These are phyloP conservation scores for Copsychus sechellarum DNA, from an alignment of 2,113 vertebrate genomes.

Conservation along the genomic window DNA sequence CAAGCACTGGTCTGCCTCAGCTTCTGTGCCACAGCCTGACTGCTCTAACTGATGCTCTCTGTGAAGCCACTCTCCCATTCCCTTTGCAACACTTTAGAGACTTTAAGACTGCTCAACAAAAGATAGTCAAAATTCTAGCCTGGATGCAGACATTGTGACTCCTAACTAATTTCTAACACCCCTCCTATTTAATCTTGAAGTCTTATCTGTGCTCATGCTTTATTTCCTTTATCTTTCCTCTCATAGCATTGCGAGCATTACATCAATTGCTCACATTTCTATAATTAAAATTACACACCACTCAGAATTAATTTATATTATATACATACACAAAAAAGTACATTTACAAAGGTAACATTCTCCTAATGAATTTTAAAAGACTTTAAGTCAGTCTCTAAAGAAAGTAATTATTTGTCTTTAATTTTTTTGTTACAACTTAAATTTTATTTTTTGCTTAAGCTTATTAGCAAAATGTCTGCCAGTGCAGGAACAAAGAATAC, in stretches of 20 bases:
- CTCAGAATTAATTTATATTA: neutral
- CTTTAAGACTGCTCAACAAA: neutral
- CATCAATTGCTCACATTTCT: neutral
- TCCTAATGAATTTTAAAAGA: neutral
- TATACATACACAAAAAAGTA: neutral
- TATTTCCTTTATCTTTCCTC: neutral
- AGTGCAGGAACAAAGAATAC: neutral
- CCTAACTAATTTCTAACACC: neutral
- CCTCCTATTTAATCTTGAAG: neutral
- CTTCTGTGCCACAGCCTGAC: neutral
- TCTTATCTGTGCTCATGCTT: neutral
- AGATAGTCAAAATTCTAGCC: neutral
- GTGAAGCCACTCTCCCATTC: fast-evolving
- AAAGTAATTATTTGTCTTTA: neutral
- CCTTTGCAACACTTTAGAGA: neutral
- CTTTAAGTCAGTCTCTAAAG: neutral
- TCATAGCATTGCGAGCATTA: neutral
- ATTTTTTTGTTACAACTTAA: neutral
- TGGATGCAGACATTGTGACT: neutral
- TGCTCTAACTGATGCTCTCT: neutral
- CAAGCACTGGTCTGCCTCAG: neutral
- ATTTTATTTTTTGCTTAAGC: neutral
- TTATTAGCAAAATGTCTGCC: neutral
- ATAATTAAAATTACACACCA: neutral
- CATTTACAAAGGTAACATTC: neutral